phyloP scores from a whole-genome alignment of 2,888 invertebrate species.

The Xanthia togata region DNA sequence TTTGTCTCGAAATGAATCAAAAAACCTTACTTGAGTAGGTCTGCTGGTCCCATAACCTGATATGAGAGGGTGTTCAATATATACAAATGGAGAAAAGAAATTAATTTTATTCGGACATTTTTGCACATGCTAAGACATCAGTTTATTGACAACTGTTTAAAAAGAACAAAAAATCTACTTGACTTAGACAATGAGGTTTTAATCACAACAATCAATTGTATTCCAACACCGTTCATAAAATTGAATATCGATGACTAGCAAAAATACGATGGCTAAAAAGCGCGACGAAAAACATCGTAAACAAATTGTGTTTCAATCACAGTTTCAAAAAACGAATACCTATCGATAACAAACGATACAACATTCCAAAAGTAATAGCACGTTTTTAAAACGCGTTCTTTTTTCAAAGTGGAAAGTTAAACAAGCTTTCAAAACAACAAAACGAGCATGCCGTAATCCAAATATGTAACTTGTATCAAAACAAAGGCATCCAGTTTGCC shows the following conservation, averaged over 20 bases:
- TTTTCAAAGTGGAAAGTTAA: slow-evolving; percentile 12
- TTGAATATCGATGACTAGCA: neutral
- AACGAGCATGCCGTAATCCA: slow-evolving; percentile 30
- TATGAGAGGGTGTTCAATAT: too few species aligned
- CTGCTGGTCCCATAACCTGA: too few species aligned
- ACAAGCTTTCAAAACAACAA: slow-evolving; percentile 17
- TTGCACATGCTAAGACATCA: too few species aligned
- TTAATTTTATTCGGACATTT: too few species aligned
- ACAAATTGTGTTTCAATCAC: neutral
- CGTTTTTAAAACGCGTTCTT: neutral
- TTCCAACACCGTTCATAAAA: neutral
- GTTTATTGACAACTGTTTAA: too few species aligned
- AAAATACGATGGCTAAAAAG: neutral
- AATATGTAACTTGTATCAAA: slow-evolving; percentile 54
- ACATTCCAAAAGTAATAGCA: neutral
- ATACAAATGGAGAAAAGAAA: too few species aligned
- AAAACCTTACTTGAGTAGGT: too few species aligned
- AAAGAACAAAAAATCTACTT: too few species aligned
- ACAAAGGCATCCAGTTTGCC: slow-evolving; percentile 52
- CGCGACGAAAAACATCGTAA: neutral
- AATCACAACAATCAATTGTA: too few species aligned
- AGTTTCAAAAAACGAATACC: slow-evolving; percentile 16
- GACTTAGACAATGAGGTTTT: too few species aligned
- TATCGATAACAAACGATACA: neutral
- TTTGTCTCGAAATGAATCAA: too few species aligned